Evolutionary conservation across 37 sponge, comb jelly and placozoan species (phyloP), one percentile per base, ranked within the genome.

Genomic region (Oopsacas minuta): DNA sequence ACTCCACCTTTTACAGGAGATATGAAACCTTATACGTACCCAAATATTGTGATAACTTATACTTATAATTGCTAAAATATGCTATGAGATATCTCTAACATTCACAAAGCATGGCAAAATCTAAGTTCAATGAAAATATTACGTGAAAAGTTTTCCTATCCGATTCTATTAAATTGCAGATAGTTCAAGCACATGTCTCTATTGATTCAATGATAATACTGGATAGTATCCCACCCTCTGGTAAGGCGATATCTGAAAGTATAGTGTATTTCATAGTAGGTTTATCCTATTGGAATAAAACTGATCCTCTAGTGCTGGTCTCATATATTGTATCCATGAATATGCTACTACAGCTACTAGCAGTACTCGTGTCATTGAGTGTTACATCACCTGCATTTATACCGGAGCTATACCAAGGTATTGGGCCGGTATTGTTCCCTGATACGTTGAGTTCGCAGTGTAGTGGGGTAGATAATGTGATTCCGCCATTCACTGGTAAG

Each of bases 401-500:
- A 25, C 75, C 75, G 1, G 75, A 34, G 3, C 7, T 61, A 25
- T 61, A 61, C 75, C 5, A 10, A 12, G 83, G 83, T 35, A 28
- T 83, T 51, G 36, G 35, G 12, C 35, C 46, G 42, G 39, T 38
- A n/a, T 8, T 83, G 23, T 10, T 83, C 1, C 46, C 42, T 0
- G 22, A 38, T 35, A 1, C 23, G 3, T 23, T 35, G 23, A 1
- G 1, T n/a, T 52, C 82, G 3, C 35, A 83, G 20, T 90, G 90
- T 69, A 46, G 46, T 30, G 90, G 90, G 8, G 38, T 52, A 42
- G 85, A 81, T 7, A 90, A 90, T 83, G 85, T 82, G 22, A 82
- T 46, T 30, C 0, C 17, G 30, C 88, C 88, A 36, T 90, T 88
- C 88, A 37, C 23, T 22, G 90, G 90, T n/a, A 52, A 46, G 35